Base-by-base conservation (phyloP, 2,113 vertebrate genomes). In the Passer montanus region DNA sequence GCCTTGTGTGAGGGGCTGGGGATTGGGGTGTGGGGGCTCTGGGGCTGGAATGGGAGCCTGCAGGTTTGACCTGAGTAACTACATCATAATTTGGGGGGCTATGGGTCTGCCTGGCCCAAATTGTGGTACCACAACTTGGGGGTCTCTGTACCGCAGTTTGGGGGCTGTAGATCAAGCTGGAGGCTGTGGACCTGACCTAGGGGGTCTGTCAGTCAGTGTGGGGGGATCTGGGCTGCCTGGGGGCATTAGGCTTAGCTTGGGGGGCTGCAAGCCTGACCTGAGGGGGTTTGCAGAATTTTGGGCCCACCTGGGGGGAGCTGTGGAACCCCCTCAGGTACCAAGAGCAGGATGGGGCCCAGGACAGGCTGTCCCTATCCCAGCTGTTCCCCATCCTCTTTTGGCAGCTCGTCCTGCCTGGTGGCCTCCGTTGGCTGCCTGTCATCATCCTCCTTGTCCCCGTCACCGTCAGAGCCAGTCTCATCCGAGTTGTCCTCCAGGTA, bases 401-500 rank as follows among this genome's bases (percentile, higher is more conserved):
- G 83, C 96, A 6, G 97, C 97, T 89, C 96, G 15, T 74, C 44
- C 7, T 24, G 1, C 0, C 90, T 91, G 24, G 90, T 68, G 15
- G 73, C 89, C 18, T 93, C 89, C 1, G 79, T 64, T 10, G 96
- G 93, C 7, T 3, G 43, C 82, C 60, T 47, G 2, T 79, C 47
- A 18, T 41, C 1, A 1, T 86, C 68, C 41, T 91, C 53, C 46
- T 60, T 66, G 18, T 86, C 82, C 19, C 44, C 93, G 0, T 97
- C 98, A 0, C 59, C 89, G 3, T 98, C 98, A 0, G 97, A 97
- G 56, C 98, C 99, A 0, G 98, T 98, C 95, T 99, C 99, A 6
- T 99, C 99, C 0, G 99, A 99, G 97, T 99, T 98, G 31, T 99
- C 98, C 28, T 99, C 99, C 94, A 99, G 87, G 96, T 99, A 99